Evolutionary conservation across 2,797 vertebrate genomes (phyloP).

Genomic region (Megaceryle alcyon): DNA sequence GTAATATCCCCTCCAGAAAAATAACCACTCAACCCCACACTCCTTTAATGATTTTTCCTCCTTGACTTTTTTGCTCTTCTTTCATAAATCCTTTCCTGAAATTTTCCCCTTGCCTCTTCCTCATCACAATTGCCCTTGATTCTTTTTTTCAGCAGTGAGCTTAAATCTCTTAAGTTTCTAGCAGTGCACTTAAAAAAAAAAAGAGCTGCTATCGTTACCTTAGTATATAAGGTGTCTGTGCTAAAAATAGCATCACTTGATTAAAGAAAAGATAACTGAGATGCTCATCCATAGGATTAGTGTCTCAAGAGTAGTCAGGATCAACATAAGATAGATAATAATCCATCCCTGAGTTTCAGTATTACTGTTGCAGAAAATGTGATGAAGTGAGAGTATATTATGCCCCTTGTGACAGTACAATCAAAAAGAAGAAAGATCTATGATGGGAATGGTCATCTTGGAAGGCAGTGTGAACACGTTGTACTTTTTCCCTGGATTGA

Average conservation of each 20-base stretch:
- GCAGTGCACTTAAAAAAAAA: background rate
- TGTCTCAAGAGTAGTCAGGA: background rate
- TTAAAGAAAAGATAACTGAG: constrained; percentile 43
- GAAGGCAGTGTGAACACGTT: background rate
- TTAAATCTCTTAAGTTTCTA: background rate
- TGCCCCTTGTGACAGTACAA: background rate
- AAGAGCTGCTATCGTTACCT: background rate
- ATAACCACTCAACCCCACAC: background rate
- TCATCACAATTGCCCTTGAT: background rate
- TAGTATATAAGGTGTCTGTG: background rate
- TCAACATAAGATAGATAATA: constrained; percentile 24
- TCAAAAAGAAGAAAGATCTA: background rate
- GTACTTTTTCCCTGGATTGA: background rate
- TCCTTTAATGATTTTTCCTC: background rate
- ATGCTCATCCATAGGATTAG: constrained; percentile 30
- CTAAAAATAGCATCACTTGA: constrained; percentile 40
- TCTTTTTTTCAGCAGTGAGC: constrained; percentile 4
- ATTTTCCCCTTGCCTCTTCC: background rate
- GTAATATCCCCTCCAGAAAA: background rate
- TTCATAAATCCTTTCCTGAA: background rate
- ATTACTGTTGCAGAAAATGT: constrained; percentile 16
- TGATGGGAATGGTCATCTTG: background rate
- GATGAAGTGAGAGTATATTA: background rate
- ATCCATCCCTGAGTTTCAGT: background rate
- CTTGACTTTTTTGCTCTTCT: background rate